Percentiles rank a stretch among this genome's conserved stretches.
Conservation (phyloP, 2,113 vertebrate species). For the Myrmecophaga tridactyla region DNA sequence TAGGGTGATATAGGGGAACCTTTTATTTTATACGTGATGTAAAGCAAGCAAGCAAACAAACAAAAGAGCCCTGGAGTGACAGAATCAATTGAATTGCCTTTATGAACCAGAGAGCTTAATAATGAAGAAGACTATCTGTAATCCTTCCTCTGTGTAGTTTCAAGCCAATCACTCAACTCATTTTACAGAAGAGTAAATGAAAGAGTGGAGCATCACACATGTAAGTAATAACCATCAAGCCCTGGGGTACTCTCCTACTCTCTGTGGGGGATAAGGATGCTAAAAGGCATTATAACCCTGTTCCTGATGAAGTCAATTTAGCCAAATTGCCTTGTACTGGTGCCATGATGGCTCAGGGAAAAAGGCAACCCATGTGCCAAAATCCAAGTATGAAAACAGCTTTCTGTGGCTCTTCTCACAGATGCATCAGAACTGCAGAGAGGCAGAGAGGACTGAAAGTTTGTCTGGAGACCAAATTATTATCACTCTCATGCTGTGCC, state of each 20-base stretch:
- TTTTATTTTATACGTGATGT: too few relatives aligned
- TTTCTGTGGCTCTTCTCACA: background rate
- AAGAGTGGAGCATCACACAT: background rate
- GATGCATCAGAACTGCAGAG: background rate
- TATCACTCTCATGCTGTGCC: background rate
- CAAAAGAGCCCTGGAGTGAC: background rate
- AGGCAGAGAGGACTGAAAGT: background rate
- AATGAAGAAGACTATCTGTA: background rate
- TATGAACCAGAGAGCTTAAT: background rate
- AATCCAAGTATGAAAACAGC: background rate
- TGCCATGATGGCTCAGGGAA: background rate
- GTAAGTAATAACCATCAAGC: background rate
- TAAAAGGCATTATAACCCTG: background rate
- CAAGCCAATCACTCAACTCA: background rate
- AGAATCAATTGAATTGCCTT: background rate
- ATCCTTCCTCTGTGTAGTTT: background rate
- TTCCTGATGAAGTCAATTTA: conserved; percentile 57
- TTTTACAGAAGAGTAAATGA: conserved; percentile 27
- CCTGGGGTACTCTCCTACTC: background rate
- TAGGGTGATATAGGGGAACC: too few relatives aligned
- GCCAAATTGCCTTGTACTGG: conserved; percentile 40
- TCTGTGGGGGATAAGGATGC: background rate
- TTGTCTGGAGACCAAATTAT: conserved; percentile 46
- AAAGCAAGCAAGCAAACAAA: background rate
- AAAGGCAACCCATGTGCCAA: conserved; percentile 1